Evolutionary conservation across 2,888 invertebrate species (phyloP).

Genomic region (Philonicus albiceps): DNA sequence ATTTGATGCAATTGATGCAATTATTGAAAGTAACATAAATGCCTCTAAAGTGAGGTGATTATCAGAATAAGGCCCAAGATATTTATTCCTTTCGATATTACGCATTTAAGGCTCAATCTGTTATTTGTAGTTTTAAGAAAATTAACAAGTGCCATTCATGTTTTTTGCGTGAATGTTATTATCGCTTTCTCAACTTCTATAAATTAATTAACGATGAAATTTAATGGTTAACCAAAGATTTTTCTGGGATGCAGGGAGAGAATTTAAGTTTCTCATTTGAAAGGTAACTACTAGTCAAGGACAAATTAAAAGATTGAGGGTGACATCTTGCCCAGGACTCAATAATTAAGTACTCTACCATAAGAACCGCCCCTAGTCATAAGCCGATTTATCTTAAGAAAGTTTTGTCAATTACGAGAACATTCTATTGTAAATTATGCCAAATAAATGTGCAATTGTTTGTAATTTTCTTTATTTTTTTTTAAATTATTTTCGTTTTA

Average conservation of each 20-base stretch:
- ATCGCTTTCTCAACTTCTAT: background rate
- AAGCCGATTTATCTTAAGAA: background rate
- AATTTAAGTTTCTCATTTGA: background rate
- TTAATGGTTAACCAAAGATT: conserved; percentile 31
- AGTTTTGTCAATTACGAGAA: conserved; percentile 15
- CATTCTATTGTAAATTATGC: conserved; percentile 20
- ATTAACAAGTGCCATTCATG: conserved; percentile 22
- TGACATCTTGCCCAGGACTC: background rate
- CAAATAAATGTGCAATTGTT: conserved; percentile 27
- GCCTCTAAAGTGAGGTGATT: background rate
- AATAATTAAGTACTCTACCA: background rate
- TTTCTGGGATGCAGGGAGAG: background rate
- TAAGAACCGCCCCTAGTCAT: background rate
- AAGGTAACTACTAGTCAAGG: conserved; percentile 1
- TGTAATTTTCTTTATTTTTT: background rate
- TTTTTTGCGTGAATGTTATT: conserved; percentile 20
- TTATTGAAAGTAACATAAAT: no score
- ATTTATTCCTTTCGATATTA: background rate
- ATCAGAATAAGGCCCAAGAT: background rate
- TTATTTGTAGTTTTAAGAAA: conserved; percentile 12
- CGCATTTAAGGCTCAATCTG: conserved; percentile 10
- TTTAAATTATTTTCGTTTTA: background rate
- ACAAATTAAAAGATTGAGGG: background rate
- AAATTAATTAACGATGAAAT: background rate
- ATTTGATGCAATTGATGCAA: background rate